Percentiles rank a stretch among this genome's conserved stretches.
Evolutionary conservation across 2,113 vertebrate genomes (phyloP).

Genomic region (Grus americana): DNA sequence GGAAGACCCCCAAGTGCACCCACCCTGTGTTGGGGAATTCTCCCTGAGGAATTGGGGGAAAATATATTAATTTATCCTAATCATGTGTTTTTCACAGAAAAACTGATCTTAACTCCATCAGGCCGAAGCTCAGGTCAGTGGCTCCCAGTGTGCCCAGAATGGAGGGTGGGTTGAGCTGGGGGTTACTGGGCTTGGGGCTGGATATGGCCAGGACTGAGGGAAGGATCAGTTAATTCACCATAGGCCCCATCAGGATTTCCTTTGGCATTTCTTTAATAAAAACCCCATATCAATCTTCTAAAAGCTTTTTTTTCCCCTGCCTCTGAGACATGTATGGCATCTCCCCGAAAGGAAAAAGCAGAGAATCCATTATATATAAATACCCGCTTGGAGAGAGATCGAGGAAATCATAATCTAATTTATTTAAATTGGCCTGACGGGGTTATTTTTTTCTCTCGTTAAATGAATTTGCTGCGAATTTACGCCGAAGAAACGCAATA

Average conservation of each 20-base stretch:
- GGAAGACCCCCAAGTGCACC: neutral
- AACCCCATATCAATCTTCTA: neutral
- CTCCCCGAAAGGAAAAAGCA: neutral
- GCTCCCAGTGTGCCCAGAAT: neutral
- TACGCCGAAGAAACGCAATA: neutral
- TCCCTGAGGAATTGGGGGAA: rapidly evolving
- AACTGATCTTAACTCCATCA: neutral
- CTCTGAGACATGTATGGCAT: neutral
- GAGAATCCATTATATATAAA: neutral
- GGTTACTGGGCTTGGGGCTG: neutral
- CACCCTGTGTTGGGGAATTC: no score
- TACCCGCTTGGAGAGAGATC: neutral
- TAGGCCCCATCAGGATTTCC: neutral
- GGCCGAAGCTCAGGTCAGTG: neutral
- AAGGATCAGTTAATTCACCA: neutral
- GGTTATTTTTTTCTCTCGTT: neutral
- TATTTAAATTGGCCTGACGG: constrained; percentile 12
- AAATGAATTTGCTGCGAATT: constrained; percentile 6
- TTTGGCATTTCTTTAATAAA: neutral
- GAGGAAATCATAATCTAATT: neutral
- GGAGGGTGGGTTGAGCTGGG: neutral
- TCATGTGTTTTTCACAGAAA: rapidly evolving
- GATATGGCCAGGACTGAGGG: neutral
- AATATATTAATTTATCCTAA: rapidly evolving
- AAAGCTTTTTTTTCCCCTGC: neutral